phyloP scores from a whole-genome alignment of 2,888 invertebrate species.

The Athetis lepigone region DNA sequence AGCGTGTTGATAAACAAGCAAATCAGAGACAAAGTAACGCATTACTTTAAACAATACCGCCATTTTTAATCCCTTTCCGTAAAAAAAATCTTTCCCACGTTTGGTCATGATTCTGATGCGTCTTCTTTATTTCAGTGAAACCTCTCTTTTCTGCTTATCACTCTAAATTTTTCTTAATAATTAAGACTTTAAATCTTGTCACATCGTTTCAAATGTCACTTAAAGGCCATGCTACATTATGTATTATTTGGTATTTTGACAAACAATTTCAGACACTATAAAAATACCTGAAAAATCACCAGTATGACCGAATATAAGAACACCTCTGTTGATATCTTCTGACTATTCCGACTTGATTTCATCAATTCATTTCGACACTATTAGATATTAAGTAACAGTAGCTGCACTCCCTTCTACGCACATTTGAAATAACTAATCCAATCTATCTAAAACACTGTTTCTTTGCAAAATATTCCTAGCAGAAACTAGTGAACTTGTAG shows the following conservation, averaged over 20 bases:
- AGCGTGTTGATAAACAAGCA: not conserved
- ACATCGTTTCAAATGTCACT: not conserved
- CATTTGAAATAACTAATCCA: not conserved
- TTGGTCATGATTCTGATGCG: not conserved
- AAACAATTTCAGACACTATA: too few relatives aligned
- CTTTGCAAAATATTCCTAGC: not conserved
- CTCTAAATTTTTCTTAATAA: conserved; percentile 6
- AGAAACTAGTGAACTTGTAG: not conserved
- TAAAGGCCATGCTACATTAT: not conserved
- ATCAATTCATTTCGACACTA: not conserved
- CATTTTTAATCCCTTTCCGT: conserved; percentile 26
- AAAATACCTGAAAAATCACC: conserved; percentile 7
- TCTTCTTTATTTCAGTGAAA: conserved; percentile 27
- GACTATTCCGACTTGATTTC: not conserved
- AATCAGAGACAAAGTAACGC: not conserved
- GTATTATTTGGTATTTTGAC: not conserved
- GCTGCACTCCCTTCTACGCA: conserved; percentile 10
- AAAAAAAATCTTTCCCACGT: not conserved
- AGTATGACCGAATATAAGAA: not conserved
- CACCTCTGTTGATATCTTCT: conserved; percentile 4
- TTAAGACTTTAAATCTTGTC: not conserved
- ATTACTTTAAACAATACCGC: not conserved
- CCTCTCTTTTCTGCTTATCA: conserved; percentile 34
- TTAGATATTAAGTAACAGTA: not conserved
- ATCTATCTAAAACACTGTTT: not conserved